Base-by-base conservation (phyloP, 1,140 invertebrate species). In the Aphaenogaster ashmeadi region DNA sequence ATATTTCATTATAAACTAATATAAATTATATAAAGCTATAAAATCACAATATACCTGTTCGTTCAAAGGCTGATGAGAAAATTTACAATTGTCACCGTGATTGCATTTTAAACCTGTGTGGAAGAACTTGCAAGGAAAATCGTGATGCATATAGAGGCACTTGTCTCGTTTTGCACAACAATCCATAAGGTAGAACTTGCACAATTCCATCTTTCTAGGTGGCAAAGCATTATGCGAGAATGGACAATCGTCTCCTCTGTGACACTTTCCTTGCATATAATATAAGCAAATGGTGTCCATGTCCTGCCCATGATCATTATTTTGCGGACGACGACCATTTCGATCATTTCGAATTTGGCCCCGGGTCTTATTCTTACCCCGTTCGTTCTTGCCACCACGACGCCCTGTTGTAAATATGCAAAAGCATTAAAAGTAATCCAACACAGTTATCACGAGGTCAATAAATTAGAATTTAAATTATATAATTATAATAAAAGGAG, bases 41-140 rank as follows among this genome's bases (percentile, higher is more conserved):
- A 50, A 18, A 87, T 74, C 13, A 13, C 18, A 38, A 96, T 96
- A 98, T 98, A 92, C 94, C 92, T 95, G 95, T 21, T 95, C 95
- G 38, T 96, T 97, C 0, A 99, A 95, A 0, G 98, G 97, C 89
- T 97, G 97, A 95, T 99, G 99, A 56, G 98, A 98, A 94, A 99
- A 99, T 95, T 99, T 98, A 96, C 99, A 99, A 79, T 97, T 97
- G 36, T 98, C 97, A 18, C 96, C 97, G 27, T 96, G 95, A 88
- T 96, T 97, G 95, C 99, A 99, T 67, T 98, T 97, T 90, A 98
- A 96, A 90, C 98, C 98, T 64, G 98, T 98, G 93, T 99, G 99
- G 93, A 98, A 99, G 96, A 98, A 99, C 96, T 99, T 99, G 95
- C 99, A 99, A 52, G 99, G 99, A 94, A 99, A 99, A 94, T 99